These are phyloP conservation scores for Mugil cephalus DNA, from an alignment of 2,113 vertebrate genomes.

Conservation along the genomic window DNA sequence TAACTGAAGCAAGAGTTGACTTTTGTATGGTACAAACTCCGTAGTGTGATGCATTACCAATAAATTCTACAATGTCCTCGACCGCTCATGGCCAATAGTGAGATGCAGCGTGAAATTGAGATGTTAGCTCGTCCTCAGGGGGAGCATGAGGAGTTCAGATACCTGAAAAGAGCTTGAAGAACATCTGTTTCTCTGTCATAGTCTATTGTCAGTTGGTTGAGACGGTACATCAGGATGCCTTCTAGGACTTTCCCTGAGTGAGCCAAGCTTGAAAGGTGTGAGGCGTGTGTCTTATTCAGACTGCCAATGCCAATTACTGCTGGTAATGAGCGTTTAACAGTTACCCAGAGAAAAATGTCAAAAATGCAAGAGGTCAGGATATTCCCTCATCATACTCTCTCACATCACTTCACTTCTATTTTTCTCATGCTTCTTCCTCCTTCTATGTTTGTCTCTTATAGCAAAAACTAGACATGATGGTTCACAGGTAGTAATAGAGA, in stretches of 20 bases:
- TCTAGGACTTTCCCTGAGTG: not conserved
- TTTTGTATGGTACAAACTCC: not conserved
- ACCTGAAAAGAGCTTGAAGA: not conserved
- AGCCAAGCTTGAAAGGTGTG: not conserved
- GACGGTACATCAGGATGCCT: not conserved
- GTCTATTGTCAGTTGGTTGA: not conserved
- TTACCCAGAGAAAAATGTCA: no score
- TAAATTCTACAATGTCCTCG: not conserved
- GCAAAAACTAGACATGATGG: no score
- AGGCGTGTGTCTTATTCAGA: not conserved
- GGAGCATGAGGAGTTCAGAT: not conserved
- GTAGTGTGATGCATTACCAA: not conserved
- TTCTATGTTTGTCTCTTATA: no score
- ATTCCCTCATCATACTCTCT: no score
- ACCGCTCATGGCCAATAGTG: not conserved
- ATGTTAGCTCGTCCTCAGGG: not conserved
- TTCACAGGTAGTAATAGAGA: no score
- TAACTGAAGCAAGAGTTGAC: no score
- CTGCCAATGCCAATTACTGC: no score
- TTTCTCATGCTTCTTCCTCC: no score
- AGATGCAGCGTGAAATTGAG: not conserved
- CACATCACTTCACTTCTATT: no score
- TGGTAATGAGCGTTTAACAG: no score
- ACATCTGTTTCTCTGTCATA: not conserved
- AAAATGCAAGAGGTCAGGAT: no score